A percentile compares a stretch with the other conserved stretches of the same genome.
These are phyloP conservation scores for Rynchops niger DNA, from an alignment of 2,113 vertebrate species.

Conservation along the genomic window DNA sequence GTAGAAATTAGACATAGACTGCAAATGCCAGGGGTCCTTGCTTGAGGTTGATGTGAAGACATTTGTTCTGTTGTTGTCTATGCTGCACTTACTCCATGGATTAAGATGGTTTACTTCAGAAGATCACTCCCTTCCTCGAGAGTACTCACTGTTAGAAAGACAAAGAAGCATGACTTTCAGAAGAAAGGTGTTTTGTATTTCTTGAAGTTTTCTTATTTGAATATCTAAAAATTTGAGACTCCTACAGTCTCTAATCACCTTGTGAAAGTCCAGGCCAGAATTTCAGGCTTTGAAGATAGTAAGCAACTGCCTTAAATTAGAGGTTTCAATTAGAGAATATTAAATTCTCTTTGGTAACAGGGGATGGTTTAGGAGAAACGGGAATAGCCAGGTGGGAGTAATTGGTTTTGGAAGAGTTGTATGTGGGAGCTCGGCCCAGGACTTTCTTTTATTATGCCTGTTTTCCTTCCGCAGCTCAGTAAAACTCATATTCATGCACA, in stretches of 20 bases:
- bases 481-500: conserved; percentile 41
- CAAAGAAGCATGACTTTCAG: background rate
- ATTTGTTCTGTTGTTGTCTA: background rate
- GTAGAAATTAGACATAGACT: background rate
- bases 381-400: conserved; percentile 57
- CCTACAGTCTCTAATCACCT: background rate
- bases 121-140: background rate
- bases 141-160: background rate
- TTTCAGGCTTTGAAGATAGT: background rate
- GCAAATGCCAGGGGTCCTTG: background rate
- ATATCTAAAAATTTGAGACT: background rate
- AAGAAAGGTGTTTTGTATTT: background rate
- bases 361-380: conserved; percentile 34
- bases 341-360: conserved; percentile 37
- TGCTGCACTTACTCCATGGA: background rate
- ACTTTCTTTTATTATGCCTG: conserved; percentile 4
- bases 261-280: background rate
- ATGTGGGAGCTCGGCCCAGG: conserved; percentile 23
- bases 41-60: background rate
- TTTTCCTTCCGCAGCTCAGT: conserved; percentile 24
- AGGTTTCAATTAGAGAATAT: conserved; percentile 47
- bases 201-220: background rate
- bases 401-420: conserved; percentile 25
- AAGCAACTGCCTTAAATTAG: conserved; percentile 17
- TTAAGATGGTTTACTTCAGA: background rate